Base-by-base conservation (phyloP, 2,113 vertebrate species). In the Tor tambroides region DNA sequence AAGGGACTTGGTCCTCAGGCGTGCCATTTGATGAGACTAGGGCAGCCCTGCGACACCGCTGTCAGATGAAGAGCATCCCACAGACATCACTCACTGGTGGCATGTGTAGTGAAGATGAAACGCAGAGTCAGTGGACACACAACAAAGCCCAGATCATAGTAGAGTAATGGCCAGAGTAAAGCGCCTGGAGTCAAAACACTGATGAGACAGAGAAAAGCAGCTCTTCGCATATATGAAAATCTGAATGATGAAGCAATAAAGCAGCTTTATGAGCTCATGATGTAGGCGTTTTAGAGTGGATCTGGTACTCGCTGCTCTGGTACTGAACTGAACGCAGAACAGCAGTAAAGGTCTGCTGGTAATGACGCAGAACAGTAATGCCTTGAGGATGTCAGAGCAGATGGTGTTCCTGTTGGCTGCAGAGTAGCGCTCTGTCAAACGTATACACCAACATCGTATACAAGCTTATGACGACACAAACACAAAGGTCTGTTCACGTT, bases 341-440 rank as follows among this genome's bases (percentile, higher is more conserved):
- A 51, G 80, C 59, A 19, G 61, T 82, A 82, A 35, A 83, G 9
- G 4, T 46, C 41, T 23, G 23, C 38, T 46, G 41, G 8, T 83
- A 83, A 83, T 83, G 63, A 46, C 4, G 26, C 41, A 83, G 26
- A 83, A 83, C 63, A 11, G n/a, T 9, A 30, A 2, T 71, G 88
- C 74, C 85, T 65, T 74, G 30, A 81, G 88, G 85, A 3, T 51
- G 28, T 17, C 59, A 56, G 77, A 72, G 38, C 85, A 86, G 77
- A 86, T 86, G 85, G 63, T 38, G 61, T 67, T 69, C 9, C 38
- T 28, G 17, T 28, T 10, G 5, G 41, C 38, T 46, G 61, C 38
- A 51, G 63, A 65, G 56, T 30, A 26, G 38, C 14, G 17, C 61
- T 81, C 35, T 63, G 41, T 82, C 80, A 67, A 83, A 83, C 8